Conservation (phyloP, 2,888 invertebrate species). For the Lasiommata megera region DNA sequence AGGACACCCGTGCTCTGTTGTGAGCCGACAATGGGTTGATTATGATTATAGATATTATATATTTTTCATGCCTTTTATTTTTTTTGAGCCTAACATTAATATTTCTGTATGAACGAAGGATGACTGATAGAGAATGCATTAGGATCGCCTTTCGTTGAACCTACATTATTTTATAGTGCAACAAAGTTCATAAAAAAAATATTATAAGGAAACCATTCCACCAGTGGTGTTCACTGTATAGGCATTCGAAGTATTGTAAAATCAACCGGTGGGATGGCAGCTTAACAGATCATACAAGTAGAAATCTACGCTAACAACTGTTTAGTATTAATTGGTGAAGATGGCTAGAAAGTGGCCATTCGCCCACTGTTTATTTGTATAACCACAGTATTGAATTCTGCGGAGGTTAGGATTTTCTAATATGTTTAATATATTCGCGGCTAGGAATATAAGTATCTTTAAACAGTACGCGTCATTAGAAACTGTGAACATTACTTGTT, state of each 20-base stretch:
- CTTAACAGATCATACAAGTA: constrained; percentile 21
- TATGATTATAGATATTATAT: too few species aligned
- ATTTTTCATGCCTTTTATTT: too few species aligned
- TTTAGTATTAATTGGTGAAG: constrained; percentile 26
- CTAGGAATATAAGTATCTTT: not conserved
- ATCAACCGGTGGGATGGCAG: not conserved
- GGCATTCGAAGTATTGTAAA: not conserved
- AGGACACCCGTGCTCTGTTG: too few species aligned
- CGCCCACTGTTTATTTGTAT: not conserved
- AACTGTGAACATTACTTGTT: too few species aligned
- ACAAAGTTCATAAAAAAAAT: not conserved
- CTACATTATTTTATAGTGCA: too few species aligned
- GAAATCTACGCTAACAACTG: constrained; percentile 16
- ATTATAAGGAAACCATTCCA: too few species aligned
- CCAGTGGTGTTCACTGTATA: too few species aligned
- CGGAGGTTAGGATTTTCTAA: not conserved
- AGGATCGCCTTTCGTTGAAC: too few species aligned
- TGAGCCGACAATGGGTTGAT: too few species aligned
- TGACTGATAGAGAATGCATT: too few species aligned
- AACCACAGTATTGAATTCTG: not conserved
- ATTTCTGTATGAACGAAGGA: too few species aligned
- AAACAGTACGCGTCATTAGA: not conserved
- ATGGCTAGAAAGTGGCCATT: constrained; percentile 21
- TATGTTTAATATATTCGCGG: not conserved
- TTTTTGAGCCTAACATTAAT: too few species aligned